Conservation (phyloP, 30 jellyfish, hydroid and myxozoan genomes). For the Phacellophora camtschatica region DNA sequence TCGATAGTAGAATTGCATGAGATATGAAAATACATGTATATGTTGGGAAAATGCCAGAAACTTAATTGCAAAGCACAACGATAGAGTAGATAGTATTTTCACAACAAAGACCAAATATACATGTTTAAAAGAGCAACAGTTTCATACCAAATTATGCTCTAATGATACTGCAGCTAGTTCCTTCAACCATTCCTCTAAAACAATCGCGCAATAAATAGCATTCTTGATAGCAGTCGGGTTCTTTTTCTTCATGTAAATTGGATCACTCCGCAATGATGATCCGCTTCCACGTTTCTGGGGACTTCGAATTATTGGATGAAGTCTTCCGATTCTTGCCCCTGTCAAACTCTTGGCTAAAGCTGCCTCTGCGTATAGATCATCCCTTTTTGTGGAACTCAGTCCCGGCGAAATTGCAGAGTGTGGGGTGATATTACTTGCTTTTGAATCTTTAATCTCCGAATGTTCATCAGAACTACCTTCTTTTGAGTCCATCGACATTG, state of each 20-base stretch:
- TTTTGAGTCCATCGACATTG: conserved; percentile 16
- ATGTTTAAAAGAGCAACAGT: too few relatives aligned
- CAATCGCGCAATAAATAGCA: conserved; percentile 86
- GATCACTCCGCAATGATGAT: conserved; percentile 3
- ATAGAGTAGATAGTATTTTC: too few relatives aligned
- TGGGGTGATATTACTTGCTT: neutral
- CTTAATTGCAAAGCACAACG: too few relatives aligned
- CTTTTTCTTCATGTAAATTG: conserved; percentile 20
- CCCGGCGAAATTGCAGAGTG: neutral
- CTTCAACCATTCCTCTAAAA: conserved; percentile 89
- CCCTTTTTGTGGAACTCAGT: neutral
- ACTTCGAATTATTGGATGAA: conserved; percentile 88
- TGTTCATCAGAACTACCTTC: conserved; percentile 28
- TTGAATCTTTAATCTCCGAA: neutral
- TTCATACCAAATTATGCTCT: conserved; percentile 80
- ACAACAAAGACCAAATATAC: too few relatives aligned
- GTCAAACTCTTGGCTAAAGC: conserved; percentile 13
- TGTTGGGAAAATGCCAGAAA: too few relatives aligned
- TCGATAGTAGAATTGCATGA: too few relatives aligned
- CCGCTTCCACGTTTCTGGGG: conserved; percentile 47
- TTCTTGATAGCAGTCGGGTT: conserved; percentile 73
- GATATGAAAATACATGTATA: too few relatives aligned
- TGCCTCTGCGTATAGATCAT: conserved; percentile 28
- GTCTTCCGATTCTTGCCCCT: conserved; percentile 68
- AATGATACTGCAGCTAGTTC: conserved; percentile 95